phyloP scores from a whole-genome alignment of 2,113 vertebrate species.

The Uria lomvia region DNA sequence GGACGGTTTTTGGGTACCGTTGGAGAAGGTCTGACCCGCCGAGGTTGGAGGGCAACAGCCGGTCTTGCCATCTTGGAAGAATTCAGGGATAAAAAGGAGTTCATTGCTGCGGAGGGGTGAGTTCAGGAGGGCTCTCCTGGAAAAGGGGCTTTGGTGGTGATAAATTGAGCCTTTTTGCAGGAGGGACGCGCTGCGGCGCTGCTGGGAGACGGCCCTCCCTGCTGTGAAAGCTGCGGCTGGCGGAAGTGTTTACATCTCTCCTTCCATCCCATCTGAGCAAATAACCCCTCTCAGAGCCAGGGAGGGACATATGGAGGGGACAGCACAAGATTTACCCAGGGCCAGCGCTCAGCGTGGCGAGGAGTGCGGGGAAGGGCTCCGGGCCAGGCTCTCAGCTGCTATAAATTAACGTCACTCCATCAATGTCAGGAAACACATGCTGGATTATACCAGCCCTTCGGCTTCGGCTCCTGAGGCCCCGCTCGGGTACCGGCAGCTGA shows the following conservation, averaged over 20 bases:
- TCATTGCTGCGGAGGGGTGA: background rate
- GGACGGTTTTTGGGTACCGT: accelerated
- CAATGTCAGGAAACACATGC: background rate
- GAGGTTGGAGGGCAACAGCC: background rate
- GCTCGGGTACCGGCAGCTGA: background rate
- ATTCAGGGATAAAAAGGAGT: background rate
- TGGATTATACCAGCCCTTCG: background rate
- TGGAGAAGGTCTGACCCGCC: background rate
- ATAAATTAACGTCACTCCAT: background rate
- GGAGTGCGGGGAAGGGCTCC: accelerated
- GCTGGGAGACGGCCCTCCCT: background rate
- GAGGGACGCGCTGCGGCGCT: accelerated
- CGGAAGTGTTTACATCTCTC: background rate
- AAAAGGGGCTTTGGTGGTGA: background rate
- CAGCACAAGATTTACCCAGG: background rate
- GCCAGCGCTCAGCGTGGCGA: background rate
- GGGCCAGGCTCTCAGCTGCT: background rate
- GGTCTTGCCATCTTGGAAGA: background rate
- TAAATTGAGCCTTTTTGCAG: background rate
- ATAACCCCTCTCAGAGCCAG: background rate
- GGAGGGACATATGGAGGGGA: background rate
- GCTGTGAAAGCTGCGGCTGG: background rate
- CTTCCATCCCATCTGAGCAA: background rate
- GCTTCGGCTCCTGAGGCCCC: background rate
- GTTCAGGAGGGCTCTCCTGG: background rate